These are phyloP conservation scores for Brachionus manjavacas DNA, from an alignment of 1,140 invertebrate genomes.

Conservation along the genomic window DNA sequence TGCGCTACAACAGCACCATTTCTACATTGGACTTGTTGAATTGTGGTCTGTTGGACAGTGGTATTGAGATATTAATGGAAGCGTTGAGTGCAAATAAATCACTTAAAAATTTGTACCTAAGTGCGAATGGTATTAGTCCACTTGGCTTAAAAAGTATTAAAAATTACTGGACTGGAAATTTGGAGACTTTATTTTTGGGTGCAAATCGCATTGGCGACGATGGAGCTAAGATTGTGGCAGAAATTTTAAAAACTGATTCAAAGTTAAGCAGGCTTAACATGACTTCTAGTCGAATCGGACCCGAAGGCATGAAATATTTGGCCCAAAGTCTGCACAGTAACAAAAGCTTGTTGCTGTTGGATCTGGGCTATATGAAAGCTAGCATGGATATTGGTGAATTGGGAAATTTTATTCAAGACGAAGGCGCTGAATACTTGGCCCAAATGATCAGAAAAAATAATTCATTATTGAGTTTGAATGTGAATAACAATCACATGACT, in stretches of 20 bases:
- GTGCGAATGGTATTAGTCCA: conserved; percentile 17
- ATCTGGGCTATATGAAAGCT: conserved; percentile 38
- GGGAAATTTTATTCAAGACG: conserved; percentile 33
- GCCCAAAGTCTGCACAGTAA: not conserved
- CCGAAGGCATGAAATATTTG: not conserved
- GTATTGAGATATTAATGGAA: conserved; percentile 21
- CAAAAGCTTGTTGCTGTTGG: not conserved
- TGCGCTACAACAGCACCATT: not conserved
- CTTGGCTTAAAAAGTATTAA: not conserved
- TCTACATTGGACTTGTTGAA: conserved; percentile 30
- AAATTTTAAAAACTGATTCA: not conserved
- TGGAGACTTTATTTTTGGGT: conserved; percentile 36
- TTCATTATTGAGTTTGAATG: not conserved
- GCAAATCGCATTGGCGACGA: conserved; percentile 24
- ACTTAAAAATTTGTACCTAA: conserved; percentile 39
- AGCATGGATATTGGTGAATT: conserved; percentile 14
- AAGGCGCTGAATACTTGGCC: conserved; percentile 25
- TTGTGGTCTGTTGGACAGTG: conserved; percentile 31
- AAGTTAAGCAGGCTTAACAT: not conserved
- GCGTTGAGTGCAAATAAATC: conserved; percentile 9
- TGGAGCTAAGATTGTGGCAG: not conserved
- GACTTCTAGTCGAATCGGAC: conserved; percentile 7
- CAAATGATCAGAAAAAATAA: not conserved
- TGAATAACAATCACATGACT: conserved; percentile 20
- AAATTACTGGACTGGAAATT: not conserved